Evolutionary conservation across 2,113 vertebrate species (phyloP).

Genomic region (Spheniscus mendiculus): DNA sequence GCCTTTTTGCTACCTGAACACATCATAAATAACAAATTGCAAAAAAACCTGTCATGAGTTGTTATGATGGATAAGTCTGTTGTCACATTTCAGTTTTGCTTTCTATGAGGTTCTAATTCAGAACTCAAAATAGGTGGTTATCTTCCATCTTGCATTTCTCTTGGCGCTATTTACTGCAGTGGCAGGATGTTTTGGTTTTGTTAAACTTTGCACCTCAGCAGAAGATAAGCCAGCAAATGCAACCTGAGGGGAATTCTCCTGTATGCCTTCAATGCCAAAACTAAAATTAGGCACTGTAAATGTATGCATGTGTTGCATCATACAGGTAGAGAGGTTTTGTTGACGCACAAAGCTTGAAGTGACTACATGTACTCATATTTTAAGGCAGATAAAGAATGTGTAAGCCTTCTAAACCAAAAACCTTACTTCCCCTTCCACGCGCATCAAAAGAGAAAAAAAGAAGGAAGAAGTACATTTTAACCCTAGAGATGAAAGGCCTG

Average conservation of each 20-base stretch:
- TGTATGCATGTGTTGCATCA: background rate
- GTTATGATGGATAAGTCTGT: background rate
- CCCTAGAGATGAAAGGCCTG: background rate
- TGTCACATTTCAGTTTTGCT: background rate
- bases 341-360: background rate
- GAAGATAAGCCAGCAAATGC: background rate
- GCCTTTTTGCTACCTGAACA: background rate
- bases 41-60: background rate
- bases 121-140: background rate
- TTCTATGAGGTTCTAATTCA: background rate
- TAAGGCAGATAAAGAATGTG: background rate
- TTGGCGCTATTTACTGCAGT: background rate
- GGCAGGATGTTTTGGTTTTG: background rate
- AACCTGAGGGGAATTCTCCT: background rate
- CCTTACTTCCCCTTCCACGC: background rate
- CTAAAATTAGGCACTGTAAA: background rate
- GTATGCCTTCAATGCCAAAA: background rate
- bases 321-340: background rate
- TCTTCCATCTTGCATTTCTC: background rate
- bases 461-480: background rate
- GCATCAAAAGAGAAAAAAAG: background rate
- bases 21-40: background rate
- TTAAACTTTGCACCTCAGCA: background rate
- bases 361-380: background rate
- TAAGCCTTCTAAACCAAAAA: background rate